Conservation (phyloP, 1,140 invertebrate genomes). For the Chironomus striatipennis region DNA sequence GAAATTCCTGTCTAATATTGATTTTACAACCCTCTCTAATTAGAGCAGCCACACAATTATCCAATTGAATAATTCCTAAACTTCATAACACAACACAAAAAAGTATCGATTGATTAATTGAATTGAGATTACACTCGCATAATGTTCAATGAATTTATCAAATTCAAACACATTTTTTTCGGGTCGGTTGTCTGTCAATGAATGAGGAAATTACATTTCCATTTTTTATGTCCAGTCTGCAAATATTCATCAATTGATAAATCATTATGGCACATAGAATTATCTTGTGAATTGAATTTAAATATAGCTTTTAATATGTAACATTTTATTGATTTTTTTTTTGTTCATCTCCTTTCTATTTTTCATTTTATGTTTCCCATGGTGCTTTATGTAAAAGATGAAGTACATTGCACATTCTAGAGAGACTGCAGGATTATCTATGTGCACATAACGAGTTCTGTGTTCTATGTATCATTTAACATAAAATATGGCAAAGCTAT, state of each 20-base stretch:
- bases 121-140: neutral
- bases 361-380: neutral
- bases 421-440: too few species aligned
- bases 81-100: slow-evolving; percentile 17
- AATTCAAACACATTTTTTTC: too few species aligned
- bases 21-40: too few species aligned
- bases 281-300: neutral
- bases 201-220: too few species aligned
- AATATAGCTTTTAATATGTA: neutral
- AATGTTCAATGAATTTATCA: neutral
- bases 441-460: neutral
- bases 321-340: neutral
- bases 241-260: neutral
- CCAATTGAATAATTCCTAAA: too few species aligned
- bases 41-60: too few species aligned
- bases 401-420: too few species aligned
- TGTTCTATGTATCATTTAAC: neutral
- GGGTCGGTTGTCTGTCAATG: too few species aligned
- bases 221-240: too few species aligned
- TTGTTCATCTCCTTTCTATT: neutral
- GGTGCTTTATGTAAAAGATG: neutral
- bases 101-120: slow-evolving; percentile 25
- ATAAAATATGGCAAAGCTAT: neutral
- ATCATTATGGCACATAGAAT: neutral
- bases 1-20: too few species aligned